phyloP scores from a whole-genome alignment of 2,888 invertebrate species.

The Sipha maydis region DNA sequence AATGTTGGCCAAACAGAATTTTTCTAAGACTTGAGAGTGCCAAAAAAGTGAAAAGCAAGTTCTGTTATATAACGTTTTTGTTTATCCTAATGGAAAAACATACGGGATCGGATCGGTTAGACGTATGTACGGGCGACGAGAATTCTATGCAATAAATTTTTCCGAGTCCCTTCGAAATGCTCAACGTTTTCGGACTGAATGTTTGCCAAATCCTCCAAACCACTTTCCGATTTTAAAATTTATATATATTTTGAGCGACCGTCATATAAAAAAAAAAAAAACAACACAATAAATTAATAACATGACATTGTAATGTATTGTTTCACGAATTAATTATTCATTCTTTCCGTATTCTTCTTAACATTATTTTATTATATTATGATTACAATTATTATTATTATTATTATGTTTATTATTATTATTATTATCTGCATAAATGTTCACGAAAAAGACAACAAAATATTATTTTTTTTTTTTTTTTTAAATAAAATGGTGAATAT shows the following conservation, averaged over 20 bases:
- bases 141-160: constrained; percentile 5
- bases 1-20: constrained; percentile 18
- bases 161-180: neutral
- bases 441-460: too few species aligned
- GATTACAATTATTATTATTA: too few species aligned
- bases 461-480: too few species aligned
- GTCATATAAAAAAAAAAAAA: constrained; percentile 9
- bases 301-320: neutral
- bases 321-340: neutral
- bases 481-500: too few species aligned
- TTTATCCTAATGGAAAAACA: constrained; percentile 31
- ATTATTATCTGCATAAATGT: too few species aligned
- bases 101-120: neutral
- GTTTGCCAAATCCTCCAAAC: constrained; percentile 35
- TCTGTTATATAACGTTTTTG: neutral
- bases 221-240: constrained; percentile 38
- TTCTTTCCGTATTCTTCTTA: neutral
- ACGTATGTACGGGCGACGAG: neutral
- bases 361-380: neutral
- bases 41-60: constrained; percentile 26
- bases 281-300: constrained; percentile 46
- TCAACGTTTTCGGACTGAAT: constrained; percentile 1
- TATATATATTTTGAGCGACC: constrained; percentile 16
- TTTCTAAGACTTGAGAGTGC: constrained; percentile 7
- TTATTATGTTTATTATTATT: too few species aligned